These are phyloP conservation scores for Catharus bicknelli DNA, from an alignment of 2,113 vertebrate species.

Conservation along the genomic window DNA sequence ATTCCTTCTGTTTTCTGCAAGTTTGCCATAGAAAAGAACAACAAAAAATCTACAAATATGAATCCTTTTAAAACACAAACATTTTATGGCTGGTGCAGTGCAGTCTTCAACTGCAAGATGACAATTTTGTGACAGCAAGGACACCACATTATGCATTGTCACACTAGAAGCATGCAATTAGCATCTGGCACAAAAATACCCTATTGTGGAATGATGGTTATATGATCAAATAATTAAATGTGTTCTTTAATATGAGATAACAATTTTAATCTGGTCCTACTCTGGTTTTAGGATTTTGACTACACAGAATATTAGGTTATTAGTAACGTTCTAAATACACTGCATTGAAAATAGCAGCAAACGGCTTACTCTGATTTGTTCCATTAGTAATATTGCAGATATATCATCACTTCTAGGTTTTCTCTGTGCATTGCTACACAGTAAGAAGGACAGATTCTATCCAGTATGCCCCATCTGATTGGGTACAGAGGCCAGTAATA, in stretches of 20 bases:
- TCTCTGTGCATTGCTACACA: neutral
- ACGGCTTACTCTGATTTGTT: neutral
- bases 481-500: neutral
- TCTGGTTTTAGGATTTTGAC: neutral
- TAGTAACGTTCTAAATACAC: neutral
- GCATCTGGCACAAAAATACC: neutral
- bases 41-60: neutral
- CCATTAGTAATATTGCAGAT: neutral
- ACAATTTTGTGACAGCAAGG: slow-evolving; percentile 42
- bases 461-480: neutral
- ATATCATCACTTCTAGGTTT: neutral
- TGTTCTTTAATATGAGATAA: slow-evolving; percentile 1
- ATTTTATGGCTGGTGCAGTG: neutral
- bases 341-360: neutral
- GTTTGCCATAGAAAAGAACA: neutral
- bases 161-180: neutral
- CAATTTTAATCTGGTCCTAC: neutral
- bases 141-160: neutral
- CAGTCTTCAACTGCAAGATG: slow-evolving; percentile 9
- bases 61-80: neutral
- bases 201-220: neutral
- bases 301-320: neutral
- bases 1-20: neutral
- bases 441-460: neutral
- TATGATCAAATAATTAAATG: slow-evolving; percentile 20